These are phyloP conservation scores for Heteropelma amictum DNA, from an alignment of 2,888 invertebrate genomes.

Conservation along the genomic window DNA sequence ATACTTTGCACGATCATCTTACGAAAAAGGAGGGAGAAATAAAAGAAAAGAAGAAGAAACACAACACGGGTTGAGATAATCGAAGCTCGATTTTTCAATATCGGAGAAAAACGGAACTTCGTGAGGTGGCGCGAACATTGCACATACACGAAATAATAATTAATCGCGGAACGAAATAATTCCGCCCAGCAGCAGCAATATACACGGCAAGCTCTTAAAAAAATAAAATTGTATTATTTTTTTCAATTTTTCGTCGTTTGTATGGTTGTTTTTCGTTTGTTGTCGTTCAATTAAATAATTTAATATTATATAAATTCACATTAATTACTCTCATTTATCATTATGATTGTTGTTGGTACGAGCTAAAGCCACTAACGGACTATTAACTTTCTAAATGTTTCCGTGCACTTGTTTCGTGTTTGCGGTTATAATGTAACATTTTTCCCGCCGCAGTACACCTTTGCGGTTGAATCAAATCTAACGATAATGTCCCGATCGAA, in stretches of 20 bases:
- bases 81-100: not conserved
- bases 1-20: slow-evolving; percentile 18
- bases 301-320: slow-evolving; percentile 61
- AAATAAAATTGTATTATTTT: slow-evolving; percentile 66
- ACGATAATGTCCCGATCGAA: no score
- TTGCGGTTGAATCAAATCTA: slow-evolving; percentile 40
- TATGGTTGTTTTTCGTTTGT: slow-evolving; percentile 15
- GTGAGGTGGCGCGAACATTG: slow-evolving; percentile 18
- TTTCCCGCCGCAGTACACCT: slow-evolving; percentile 23
- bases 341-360: slow-evolving; percentile 54
- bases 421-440: not conserved
- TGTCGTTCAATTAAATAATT: slow-evolving; percentile 58
- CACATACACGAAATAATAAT: slow-evolving; percentile 43
- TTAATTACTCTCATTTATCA: slow-evolving; percentile 55
- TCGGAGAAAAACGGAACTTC: not conserved
- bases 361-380: slow-evolving; percentile 52
- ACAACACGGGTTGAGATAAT: not conserved
- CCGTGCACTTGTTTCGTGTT: slow-evolving; percentile 2
- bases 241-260: slow-evolving; percentile 23
- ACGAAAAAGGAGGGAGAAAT: slow-evolving; percentile 2
- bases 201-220: slow-evolving; percentile 63
- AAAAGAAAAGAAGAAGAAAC: slow-evolving; percentile 8
- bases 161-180: slow-evolving; percentile 23
- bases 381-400: slow-evolving; percentile 48
- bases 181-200: slow-evolving; percentile 45